A percentile compares a stretch with the other conserved stretches of the same genome.
phyloP scores from a whole-genome alignment of 1,140 invertebrate genomes.

The Homarus americanus region DNA sequence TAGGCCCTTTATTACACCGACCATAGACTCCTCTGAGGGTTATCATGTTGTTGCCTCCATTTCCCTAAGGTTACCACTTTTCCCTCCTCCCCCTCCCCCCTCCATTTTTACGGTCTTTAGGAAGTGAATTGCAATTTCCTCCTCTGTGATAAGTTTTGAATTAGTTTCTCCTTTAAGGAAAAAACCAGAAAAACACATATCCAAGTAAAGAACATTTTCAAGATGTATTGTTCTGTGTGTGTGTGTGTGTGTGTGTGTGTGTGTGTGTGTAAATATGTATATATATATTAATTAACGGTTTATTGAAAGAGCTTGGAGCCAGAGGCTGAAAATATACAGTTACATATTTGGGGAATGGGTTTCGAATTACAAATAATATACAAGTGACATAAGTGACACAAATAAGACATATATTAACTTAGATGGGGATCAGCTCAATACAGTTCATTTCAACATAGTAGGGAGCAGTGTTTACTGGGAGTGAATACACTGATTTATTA shows the following conservation, averaged over 20 bases:
- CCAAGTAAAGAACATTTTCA: neutral
- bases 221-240: neutral
- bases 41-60: neutral
- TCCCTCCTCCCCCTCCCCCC: neutral
- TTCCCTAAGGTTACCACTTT: neutral
- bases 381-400: too few species aligned
- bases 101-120: neutral
- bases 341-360: too few species aligned
- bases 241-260: neutral
- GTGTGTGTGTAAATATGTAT: neutral
- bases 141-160: slow-evolving; percentile 17
- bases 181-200: too few species aligned
- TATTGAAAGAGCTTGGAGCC: too few species aligned
- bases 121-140: slow-evolving; percentile 7
- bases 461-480: too few species aligned
- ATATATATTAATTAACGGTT: too few species aligned
- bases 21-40: neutral
- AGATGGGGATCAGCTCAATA: too few species aligned
- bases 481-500: too few species aligned
- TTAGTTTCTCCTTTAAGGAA: neutral
- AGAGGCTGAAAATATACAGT: too few species aligned
- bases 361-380: too few species aligned
- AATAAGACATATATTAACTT: too few species aligned
- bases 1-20: neutral
- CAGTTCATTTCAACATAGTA: too few species aligned